Evolutionary conservation across 2,797 vertebrate genomes (phyloP), one percentile per base, ranked within the genome.

Genomic region (Zenarchopterus dispar): DNA sequence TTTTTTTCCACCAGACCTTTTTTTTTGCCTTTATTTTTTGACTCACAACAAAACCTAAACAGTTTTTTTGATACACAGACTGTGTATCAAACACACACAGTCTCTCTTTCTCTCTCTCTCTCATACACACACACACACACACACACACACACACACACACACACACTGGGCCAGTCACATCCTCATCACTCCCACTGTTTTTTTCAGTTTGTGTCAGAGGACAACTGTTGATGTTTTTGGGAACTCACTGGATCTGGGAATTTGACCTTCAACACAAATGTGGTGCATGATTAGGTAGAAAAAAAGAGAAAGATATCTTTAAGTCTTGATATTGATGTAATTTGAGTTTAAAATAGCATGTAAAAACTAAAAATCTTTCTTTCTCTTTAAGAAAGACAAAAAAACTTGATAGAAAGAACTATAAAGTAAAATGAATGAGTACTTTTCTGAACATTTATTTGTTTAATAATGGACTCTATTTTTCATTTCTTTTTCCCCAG

Each of bases 241-340:
- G n/a, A n/a, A n/a, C n/a, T n/a, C n/a, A n/a, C n/a, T n/a, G n/a
- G n/a, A n/a, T n/a, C n/a, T n/a, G n/a, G n/a, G n/a, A n/a, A 84
- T 64, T 42, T 77, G 80, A 82, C 78, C 84, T 83, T 86, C 84
- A 82, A 61, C 84, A 71, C 84, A 85, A 73, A 85, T 88, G 77
- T 82, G 81, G 28, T 81, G 63, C 59, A 50, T 83, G 75, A 83
- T 80, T 74, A 72, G 70, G 78, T 41, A 73, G 82, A 68, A 79
- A 62, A 72, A 64, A 56, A 33, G 54, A 56, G 53, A 75, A 77
- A 74, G 65, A 26, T 48, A 23, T 61, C 47, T 84, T 62, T 41
- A 55, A 69, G 48, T 73, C 46, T 72, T 52, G 68, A 65, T 70
- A 72, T 56, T 39, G 52, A 16, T 41, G 51, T 67, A 64, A 78